Conservation (phyloP, 2,113 vertebrate genomes). For the Centrocercus urophasianus region DNA sequence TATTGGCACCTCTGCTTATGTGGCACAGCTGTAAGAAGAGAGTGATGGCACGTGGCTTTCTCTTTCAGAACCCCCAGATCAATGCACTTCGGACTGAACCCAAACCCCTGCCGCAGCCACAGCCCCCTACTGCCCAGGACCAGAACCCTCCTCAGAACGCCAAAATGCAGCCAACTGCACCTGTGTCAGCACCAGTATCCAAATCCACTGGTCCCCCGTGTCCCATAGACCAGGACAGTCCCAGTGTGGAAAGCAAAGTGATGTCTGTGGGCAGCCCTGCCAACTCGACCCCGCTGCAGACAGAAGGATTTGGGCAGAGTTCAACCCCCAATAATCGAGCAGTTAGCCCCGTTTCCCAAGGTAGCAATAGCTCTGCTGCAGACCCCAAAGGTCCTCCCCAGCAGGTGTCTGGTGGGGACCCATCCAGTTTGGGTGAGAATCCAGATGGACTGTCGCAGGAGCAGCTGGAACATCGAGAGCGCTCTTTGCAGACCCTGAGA, state of each 20-base stretch:
- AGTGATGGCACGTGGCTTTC: conserved; percentile 9
- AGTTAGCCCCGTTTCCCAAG: conserved; percentile 84
- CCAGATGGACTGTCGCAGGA: conserved; percentile 97
- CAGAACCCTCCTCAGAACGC: conserved; percentile 91
- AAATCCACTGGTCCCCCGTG: conserved; percentile 74
- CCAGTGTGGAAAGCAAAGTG: conserved; percentile 89
- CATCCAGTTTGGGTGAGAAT: conserved; percentile 91
- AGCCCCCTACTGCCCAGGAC: conserved; percentile 85
- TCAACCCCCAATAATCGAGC: conserved; percentile 84
- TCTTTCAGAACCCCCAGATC: conserved; percentile 88
- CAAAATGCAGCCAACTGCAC: conserved; percentile 90
- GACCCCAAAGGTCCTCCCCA: conserved; percentile 83
- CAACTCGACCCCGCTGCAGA: conserved; percentile 83
- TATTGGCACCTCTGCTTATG: not conserved
- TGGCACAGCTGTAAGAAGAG: not conserved
- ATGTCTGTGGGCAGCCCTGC: conserved; percentile 85
- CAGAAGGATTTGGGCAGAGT: conserved; percentile 84
- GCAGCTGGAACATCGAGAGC: conserved; percentile 95
- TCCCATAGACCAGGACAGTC: conserved; percentile 87
- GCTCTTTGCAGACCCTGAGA: conserved; percentile 94
- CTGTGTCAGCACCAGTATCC: conserved; percentile 78
- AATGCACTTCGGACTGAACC: conserved; percentile 87
- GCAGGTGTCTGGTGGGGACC: conserved; percentile 87
- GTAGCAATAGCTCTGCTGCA: conserved; percentile 82
- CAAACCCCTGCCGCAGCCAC: conserved; percentile 83